Percentiles rank a stretch among this genome's conserved stretches.
These are phyloP conservation scores for Hippocampus comes DNA, from an alignment of 2,113 vertebrate genomes.

Conservation along the genomic window DNA sequence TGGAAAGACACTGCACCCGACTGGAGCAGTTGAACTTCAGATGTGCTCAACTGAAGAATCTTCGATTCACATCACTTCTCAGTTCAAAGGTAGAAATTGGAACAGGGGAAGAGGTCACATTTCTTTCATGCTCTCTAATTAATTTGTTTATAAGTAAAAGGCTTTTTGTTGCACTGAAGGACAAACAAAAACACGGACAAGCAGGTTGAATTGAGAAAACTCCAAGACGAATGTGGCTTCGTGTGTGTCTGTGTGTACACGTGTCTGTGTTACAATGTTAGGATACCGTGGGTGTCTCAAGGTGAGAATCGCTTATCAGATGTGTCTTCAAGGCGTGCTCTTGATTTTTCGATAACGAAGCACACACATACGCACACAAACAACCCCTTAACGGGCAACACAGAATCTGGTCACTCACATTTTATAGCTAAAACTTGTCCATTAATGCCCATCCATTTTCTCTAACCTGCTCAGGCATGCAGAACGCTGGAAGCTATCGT, in stretches of 20 bases:
- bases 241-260: not conserved
- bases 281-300: conserved; percentile 56
- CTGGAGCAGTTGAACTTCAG: not conserved
- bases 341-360: conserved; percentile 53
- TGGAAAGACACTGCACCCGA: not conserved
- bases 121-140: no score
- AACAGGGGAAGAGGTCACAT: no score
- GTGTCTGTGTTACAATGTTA: conserved; percentile 23
- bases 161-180: no score
- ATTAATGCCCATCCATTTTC: not conserved
- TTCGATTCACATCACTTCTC: no score
- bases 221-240: not conserved
- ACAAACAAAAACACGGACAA: no score
- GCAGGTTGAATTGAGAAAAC: no score
- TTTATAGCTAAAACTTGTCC: not conserved
- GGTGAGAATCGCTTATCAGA: conserved; percentile 63
- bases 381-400: not conserved
- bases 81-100: no score
- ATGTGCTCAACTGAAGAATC: no score
- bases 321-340: conserved; percentile 63
- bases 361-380: conserved; percentile 17
- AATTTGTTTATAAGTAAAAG: no score
- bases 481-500: not conserved
- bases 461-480: not conserved
- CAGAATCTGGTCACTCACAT: not conserved